Conservation (phyloP, 2,797 vertebrate genomes). For the Parauchenoglanis punctatus region DNA sequence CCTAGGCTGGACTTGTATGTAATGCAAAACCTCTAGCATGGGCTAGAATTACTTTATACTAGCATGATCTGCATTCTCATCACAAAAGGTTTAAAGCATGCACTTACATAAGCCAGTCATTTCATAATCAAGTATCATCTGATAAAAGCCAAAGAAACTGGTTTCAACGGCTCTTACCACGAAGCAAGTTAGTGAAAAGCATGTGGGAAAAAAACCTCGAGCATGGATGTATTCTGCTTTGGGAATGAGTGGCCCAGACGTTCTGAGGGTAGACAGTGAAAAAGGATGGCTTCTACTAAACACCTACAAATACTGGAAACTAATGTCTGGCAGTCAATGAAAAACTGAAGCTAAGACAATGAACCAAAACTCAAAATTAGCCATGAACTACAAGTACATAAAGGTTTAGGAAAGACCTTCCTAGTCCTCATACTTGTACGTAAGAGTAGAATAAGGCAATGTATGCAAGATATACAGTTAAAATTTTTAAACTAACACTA, state of each 20-base stretch:
- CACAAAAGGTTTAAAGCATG: constrained; percentile 8
- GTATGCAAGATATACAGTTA: background rate
- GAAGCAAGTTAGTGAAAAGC: background rate
- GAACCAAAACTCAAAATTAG: background rate
- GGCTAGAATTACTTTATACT: background rate
- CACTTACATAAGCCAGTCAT: background rate
- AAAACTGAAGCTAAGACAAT: background rate
- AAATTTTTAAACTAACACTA: background rate
- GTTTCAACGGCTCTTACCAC: background rate
- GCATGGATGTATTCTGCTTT: background rate
- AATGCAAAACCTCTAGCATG: background rate
- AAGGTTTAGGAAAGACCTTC: background rate
- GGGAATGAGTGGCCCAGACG: background rate
- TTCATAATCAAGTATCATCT: background rate
- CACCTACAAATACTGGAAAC: background rate
- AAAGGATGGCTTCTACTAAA: background rate
- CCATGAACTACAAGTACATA: background rate
- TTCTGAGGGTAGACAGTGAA: background rate
- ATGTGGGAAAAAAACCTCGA: background rate
- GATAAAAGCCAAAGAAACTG: background rate
- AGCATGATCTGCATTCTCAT: background rate
- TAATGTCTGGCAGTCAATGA: background rate
- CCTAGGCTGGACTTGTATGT: background rate
- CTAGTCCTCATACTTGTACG: background rate
- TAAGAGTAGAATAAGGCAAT: background rate